These are phyloP conservation scores for Corydoras sp. DNA, from an alignment of 2,113 vertebrate genomes.

Conservation along the genomic window DNA sequence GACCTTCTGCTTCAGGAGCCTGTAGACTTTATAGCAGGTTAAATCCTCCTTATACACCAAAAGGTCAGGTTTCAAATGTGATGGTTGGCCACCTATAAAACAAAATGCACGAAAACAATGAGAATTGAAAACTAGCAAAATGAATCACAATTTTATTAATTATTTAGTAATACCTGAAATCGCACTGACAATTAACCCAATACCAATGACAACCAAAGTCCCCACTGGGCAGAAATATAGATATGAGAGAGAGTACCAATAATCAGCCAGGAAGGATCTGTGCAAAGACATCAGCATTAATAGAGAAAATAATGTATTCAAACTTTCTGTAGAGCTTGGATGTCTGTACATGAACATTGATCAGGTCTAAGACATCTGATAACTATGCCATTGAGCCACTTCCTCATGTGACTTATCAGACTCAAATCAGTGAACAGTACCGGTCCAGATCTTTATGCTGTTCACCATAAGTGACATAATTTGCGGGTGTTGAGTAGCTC, in stretches of 20 bases:
- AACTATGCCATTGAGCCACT: no score
- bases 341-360: no score
- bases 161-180: conserved; percentile 64
- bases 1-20: conserved; percentile 53
- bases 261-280: conserved; percentile 66
- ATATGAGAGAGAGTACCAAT: conserved; percentile 82
- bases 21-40: conserved; percentile 53
- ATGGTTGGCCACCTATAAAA: conserved; percentile 56
- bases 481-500: conserved; percentile 14
- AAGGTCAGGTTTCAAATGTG: conserved; percentile 51
- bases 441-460: conserved; percentile 18
- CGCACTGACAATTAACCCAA: conserved; percentile 72
- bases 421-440: conserved; percentile 32
- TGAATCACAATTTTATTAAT: background rate
- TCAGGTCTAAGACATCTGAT: no score
- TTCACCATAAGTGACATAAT: background rate
- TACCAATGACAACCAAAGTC: conserved; percentile 63
- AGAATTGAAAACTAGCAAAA: no score
- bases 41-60: conserved; percentile 62
- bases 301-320: no score
- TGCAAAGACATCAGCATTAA: background rate
- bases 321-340: no score
- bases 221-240: conserved; percentile 80
- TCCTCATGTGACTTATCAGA: no score
- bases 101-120: background rate